Evolutionary conservation across 2,888 invertebrate genomes (phyloP), one percentile per base, ranked within the genome.

Genomic region (Atrina japonica): DNA sequence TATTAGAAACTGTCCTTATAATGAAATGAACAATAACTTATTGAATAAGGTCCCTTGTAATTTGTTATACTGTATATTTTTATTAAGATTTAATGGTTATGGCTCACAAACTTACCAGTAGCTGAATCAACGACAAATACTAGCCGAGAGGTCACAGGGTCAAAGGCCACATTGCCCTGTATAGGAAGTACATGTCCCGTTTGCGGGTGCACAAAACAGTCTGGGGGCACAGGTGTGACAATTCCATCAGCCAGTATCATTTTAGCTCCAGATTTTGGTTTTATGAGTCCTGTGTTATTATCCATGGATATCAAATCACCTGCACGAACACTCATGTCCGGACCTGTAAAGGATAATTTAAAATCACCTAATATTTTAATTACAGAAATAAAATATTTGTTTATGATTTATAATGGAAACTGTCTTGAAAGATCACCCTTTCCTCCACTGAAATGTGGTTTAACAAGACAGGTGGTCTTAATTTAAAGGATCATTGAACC

Each of bases 121-220:
- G 87, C 87, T 41, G 87, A 86, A 67, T 89, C 89, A 1, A 83
- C 81, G 5, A 88, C 84, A 76, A 87, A 83, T 21, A 88, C 83
- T 3, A 89, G 85, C 66, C 85, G 78, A 11, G 85, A 83, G 3
- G 85, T 80, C 25, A 86, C 65, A 1, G 87, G 83, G 70, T 89
- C 88, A 71, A 81, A 88, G 1, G 87, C 83, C 27, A 88, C 84
- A 71, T 88, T 87, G 52, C 88, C 88, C 49, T 81, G 75, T 21
- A 88, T 83, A 5, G 89, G 88, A 27, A 89, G 76, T n/a, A 88
- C 84, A 27, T 80, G 77, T 2, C 88, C 88, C 0, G 88, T 89
- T 73, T 88, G 87, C 29, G 88, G 87, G 66, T 89, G 88, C 1
- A 89, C 68, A 75, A 87, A 88, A 74, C 80, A 80, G 61, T 86